Conservation (phyloP, 2,113 vertebrate genomes). For the Ceratotherium simum region DNA sequence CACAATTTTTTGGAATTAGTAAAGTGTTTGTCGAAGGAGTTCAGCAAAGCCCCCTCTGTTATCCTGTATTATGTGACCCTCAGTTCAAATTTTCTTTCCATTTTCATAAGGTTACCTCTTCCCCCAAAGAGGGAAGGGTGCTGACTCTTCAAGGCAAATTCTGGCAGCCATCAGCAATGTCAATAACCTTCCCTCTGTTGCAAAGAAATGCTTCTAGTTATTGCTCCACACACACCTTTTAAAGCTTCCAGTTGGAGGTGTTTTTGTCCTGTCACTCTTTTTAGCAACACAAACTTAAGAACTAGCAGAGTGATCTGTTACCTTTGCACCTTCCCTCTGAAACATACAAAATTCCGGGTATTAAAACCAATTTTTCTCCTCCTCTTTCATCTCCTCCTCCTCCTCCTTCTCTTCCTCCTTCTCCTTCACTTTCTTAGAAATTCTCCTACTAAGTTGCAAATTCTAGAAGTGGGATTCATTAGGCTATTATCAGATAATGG, state of each 20-base stretch:
- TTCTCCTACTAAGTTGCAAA: constrained; percentile 70
- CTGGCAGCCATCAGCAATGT: neutral
- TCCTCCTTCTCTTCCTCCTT: neutral
- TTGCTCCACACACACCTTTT: neutral
- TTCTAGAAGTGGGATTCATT: constrained; percentile 59
- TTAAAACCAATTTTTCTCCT: constrained; percentile 34
- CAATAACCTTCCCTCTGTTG: neutral
- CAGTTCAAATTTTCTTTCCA: neutral
- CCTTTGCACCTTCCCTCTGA: neutral
- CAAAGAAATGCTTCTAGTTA: neutral
- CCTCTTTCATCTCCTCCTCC: neutral
- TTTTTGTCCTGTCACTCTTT: neutral
- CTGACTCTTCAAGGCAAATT: neutral
- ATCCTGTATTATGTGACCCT: neutral
- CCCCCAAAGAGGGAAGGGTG: neutral
- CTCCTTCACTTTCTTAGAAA: constrained; percentile 5
- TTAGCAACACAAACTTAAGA: neutral
- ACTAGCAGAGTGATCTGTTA: neutral
- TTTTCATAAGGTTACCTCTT: constrained; percentile 26
- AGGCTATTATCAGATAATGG: constrained; percentile 55
- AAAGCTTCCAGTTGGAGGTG: neutral
- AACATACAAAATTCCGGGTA: constrained; percentile 24
- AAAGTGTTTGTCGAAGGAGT: neutral
- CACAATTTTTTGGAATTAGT: constrained; percentile 19
- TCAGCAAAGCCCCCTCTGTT: neutral